Evolutionary conservation across 2,888 invertebrate genomes (phyloP).

Genomic region (Ormyrus pomaceus): DNA sequence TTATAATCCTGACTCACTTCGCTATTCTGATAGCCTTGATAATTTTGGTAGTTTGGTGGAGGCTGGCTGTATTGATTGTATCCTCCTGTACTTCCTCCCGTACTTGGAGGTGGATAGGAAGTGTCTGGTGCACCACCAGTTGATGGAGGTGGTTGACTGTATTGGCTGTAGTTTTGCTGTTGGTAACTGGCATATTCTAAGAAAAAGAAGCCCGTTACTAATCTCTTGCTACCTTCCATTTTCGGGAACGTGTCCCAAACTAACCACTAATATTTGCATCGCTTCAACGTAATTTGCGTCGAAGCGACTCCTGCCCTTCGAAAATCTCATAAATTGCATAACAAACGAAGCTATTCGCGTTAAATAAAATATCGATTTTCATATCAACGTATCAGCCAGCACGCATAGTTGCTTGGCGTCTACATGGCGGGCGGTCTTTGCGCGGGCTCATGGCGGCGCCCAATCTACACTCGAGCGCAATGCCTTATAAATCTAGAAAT

Average conservation of each 20-base stretch:
- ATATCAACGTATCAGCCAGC: not conserved
- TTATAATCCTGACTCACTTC: constrained; percentile 63
- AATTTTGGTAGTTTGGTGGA: constrained; percentile 70
- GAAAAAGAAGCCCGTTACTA: too few relatives aligned
- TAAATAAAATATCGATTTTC: constrained; percentile 9
- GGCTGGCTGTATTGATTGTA: constrained; percentile 73
- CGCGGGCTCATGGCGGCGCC: not conserved
- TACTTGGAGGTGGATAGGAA: constrained; percentile 72
- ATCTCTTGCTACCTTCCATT: too few relatives aligned
- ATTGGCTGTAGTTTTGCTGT: constrained; percentile 70
- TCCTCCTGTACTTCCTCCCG: constrained; percentile 60
- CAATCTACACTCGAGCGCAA: not conserved
- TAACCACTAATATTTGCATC: too few relatives aligned
- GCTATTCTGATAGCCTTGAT: constrained; percentile 66
- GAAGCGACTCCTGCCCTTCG: too few relatives aligned
- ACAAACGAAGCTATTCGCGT: too few relatives aligned
- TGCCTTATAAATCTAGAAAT: too few relatives aligned
- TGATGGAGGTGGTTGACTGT: constrained; percentile 70
- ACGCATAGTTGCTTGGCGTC: constrained; percentile 31
- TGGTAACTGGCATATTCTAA: constrained; percentile 72
- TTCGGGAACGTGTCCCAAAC: too few relatives aligned
- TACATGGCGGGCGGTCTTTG: constrained; percentile 35
- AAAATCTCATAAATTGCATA: too few relatives aligned
- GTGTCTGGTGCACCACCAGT: constrained; percentile 68
- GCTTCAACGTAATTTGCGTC: too few relatives aligned